Evolutionary conservation across 1,140 invertebrate species (phyloP), one percentile per base, ranked within the genome.

Genomic region (Caenorhabditis inopinata): DNA sequence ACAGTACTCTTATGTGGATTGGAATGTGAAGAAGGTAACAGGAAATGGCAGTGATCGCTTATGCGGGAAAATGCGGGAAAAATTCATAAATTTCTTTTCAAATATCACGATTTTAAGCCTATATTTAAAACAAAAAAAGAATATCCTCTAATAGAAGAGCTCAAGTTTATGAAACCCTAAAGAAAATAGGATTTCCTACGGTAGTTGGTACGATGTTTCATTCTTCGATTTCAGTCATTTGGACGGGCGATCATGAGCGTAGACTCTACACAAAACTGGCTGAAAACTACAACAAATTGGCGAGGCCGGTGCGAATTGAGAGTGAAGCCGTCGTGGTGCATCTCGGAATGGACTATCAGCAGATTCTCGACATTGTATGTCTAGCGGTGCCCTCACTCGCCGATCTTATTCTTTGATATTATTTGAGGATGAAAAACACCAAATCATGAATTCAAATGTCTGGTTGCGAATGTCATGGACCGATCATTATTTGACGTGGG

Each of bases 401-500:
- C n/a, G n/a, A n/a, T n/a, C n/a, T n/a, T n/a, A n/a, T n/a, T n/a
- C n/a, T n/a, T n/a, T n/a, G n/a, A n/a, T n/a, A n/a, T n/a, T 11
- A n/a, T 73, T 81, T 58, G 25, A 81, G 80, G 92, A 92, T 84
- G 92, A 92, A 83, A 92, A 92, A 84, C 91, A 92, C 83, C 92
- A 92, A 87, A 91, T 92, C 9, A 85, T 92, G 21, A 91, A 91
- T 9, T 92, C 91, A 2, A 92, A 92, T 85, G 90, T 92, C 21
- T 92, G 92, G 92, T 85, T 92, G 5, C 90, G 92, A 85, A 91
- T 91, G 87, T 95, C 95, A 91, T 98, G 97, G 96, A 95, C 94
- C 88, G 97, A 98, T 90, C 94, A 95, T 90, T 98, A 98, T 91
- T 92, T 98, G 88, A 93, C 93, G 89, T 99, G 96, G 97, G 96